Base-by-base conservation (phyloP, 2,888 invertebrate genomes). In the Mimumesa dahlbomi region DNA sequence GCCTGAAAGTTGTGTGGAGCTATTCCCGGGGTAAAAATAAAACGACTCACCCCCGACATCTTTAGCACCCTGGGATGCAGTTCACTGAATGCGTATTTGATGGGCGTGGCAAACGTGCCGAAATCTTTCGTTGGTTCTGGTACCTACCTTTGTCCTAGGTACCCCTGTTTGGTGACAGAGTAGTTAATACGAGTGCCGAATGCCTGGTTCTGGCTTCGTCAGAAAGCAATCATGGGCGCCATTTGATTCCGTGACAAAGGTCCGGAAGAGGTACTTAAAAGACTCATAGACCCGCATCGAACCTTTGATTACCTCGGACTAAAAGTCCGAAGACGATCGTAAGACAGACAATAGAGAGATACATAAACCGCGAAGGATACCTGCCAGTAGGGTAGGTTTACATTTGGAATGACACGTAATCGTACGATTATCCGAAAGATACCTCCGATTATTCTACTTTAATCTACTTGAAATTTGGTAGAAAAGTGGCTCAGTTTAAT, bases 41-140 rank as follows among this genome's bases (percentile, higher is more conserved):
- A 31, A 4, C 16, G 31, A 16, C 9, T 14, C 21, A 11, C 13
- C 3, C 13, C 18, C 29, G 14, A 45, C 38, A 21, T 25, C 42
- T 42, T 38, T 11, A 45, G n/a, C 36, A 14, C 18, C 42, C 14
- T 19, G n/a, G 9, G 21, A 6, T 29, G 5, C 25, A 11, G 21
- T 36, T 40, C 21, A 31, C 9, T 16, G 19, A 42, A 45, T 14
- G 43, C n/a, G 18, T 16, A 16, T 25, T 14, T 19, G 43, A 66
- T 48, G 40, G 68, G 57, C 48, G 40, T 50, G 50, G 46, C 61
- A 2, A 66, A 16, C 21, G 4, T n/a, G 3, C 0, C 16, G 46
- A 46, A 68, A 56, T 14, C 50, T 45, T 29, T 25, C 29, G 1
- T 31, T 6, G 19, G 4, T 11, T 14, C 19, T n/a, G 13, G 0